Evolutionary conservation across 1,140 invertebrate species (phyloP), one percentile per base, ranked within the genome.

Genomic region (Eumeta japonica): DNA sequence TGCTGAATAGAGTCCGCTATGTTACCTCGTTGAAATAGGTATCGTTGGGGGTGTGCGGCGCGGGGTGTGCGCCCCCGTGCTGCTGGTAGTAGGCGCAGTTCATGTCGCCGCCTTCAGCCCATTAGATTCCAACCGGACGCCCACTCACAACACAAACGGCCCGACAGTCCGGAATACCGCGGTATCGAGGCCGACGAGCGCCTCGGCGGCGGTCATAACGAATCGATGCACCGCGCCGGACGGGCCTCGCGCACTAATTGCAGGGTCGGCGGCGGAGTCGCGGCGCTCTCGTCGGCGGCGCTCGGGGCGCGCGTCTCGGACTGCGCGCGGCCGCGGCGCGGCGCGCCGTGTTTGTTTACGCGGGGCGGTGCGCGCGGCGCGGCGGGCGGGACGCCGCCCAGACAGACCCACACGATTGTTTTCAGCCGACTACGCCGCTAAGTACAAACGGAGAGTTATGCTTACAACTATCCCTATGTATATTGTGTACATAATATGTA

Each of bases 211-310:
- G 20, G 55, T 57, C 56, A 58, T 63, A 57, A 72, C 63, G 63
- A 70, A 70, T 65, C 56, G 62, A 67, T 67, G 60, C 60, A 53
- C 52, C 62, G 62, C 60, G 54, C 52, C 62, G 62, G 58, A 58
- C 60, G 64, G 67, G 71, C 67, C 66, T 71, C 62, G 66, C 55
- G 55, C 58, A 68, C 64, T 73, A 74, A 74, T 74, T 74, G 70
- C 52, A 65, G 66, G 70, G 62, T 73, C 56, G 46, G 52, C 37
- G 50, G 57, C 44, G 46, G 55, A 43, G 50, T 47, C 42, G 37
- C 45, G 20, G 34, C 27, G 24, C 11, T 34, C 32, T 19, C 38
- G 28, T 28, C 39, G 28, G 31, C 43, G 48, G 48, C 37, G 30
- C 42, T 41, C 48, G 34, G 14, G 12, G 12, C 10, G 15, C 28